Evolutionary conservation across 2,888 invertebrate species (phyloP).

Genomic region (Tiliacea citrago): DNA sequence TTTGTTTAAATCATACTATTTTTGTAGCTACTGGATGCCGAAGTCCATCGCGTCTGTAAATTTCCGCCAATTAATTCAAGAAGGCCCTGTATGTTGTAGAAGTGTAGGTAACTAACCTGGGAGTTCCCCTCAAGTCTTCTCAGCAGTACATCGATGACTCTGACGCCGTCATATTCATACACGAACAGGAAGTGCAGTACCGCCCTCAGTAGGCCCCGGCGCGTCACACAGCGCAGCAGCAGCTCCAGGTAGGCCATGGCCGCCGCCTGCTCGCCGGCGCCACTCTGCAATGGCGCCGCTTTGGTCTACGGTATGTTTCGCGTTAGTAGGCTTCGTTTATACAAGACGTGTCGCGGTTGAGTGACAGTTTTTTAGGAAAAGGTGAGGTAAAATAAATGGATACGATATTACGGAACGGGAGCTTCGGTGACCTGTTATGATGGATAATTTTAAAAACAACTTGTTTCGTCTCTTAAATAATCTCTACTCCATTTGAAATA

Average conservation of each 20-base stretch:
- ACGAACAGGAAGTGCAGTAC: constrained; percentile 96
- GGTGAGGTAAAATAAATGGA: background rate
- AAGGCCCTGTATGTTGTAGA: background rate
- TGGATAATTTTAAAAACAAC: background rate
- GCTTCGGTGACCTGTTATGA: background rate
- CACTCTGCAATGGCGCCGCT: constrained; percentile 93
- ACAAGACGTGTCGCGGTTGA: constrained; percentile 72
- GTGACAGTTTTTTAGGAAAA: constrained; percentile 72
- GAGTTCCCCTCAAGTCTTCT: constrained; percentile 94
- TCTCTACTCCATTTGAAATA: too few relatives aligned
- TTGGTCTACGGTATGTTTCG: constrained; percentile 83
- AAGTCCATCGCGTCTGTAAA: too few relatives aligned
- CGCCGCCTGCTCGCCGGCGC: constrained; percentile 96
- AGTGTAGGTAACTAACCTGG: constrained; percentile 89
- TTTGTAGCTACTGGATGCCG: too few relatives aligned
- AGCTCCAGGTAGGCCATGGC: constrained; percentile 98
- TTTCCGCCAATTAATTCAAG: too few relatives aligned
- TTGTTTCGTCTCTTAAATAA: background rate
- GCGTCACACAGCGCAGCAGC: constrained; percentile 96
- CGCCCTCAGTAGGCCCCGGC: constrained; percentile 95
- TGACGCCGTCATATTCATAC: constrained; percentile 95
- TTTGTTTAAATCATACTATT: too few relatives aligned
- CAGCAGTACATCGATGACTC: constrained; percentile 95
- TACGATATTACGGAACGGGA: background rate
- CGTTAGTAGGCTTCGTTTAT: constrained; percentile 74